Evolutionary conservation across 1,140 invertebrate species (phyloP), one percentile per base, ranked within the genome.

Genomic region (Calliphora vicina): DNA sequence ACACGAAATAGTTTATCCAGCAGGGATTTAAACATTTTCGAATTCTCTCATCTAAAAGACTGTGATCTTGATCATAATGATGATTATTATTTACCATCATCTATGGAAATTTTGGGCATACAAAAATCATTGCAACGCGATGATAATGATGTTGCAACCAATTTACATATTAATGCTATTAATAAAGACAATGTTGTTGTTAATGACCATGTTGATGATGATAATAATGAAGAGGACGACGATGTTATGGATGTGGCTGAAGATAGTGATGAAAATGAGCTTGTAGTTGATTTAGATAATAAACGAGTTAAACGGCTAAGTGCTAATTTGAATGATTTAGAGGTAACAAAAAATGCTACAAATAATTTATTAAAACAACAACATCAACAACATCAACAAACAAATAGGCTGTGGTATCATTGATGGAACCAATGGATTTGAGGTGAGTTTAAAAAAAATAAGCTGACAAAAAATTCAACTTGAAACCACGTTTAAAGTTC

Each of bases 361-460:
- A 42, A 71, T 73, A 45, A 26, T 71, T 83, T 76, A 80, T 27
- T 78, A 83, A 67, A 74, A 42, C 43, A 27, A 80, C 20, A 82
- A 82, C 42, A 82, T 50, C 72, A 82, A 82, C 43, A 82, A 61
- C 25, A 82, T 15, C 23, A 76, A 61, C 25, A 83, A 89, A 87
- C 84, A 89, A 83, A 88, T 84, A 89, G 88, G 88, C 88, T 89
- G 88, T 89, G 88, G 88, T 88, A 89, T 87, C 87, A 88, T 89
- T 89, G 88, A 89, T 89, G 86, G 88, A 89, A 88, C 85, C 86
- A 88, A 88, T 86, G 87, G 88, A 89, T 87, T 89, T 88, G 84
- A 89, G 88, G 88, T 89, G 43, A 87, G 88, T 78, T 13, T 17
- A 29, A 50, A 81, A 25, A 81, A 81, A 50, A 3, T 81, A 50